Conservation (phyloP, 2,113 vertebrate genomes). For the Nettapus auritus region DNA sequence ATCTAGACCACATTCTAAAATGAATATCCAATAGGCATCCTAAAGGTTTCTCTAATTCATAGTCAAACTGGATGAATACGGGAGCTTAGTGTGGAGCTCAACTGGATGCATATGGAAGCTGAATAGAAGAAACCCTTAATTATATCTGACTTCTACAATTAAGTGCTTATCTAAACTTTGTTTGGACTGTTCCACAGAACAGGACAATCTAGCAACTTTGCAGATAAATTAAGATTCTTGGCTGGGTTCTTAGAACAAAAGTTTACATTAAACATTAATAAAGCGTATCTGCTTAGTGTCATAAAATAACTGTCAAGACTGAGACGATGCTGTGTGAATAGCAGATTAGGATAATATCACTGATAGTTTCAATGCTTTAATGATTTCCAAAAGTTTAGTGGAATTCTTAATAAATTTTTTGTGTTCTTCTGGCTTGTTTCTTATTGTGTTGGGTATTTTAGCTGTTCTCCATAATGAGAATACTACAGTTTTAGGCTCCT, state of each 20-base stretch:
- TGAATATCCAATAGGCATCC: background rate
- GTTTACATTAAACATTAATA: background rate
- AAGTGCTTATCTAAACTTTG: background rate
- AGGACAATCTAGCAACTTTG: background rate
- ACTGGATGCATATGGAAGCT: background rate
- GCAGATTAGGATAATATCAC: background rate
- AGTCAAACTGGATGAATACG: background rate
- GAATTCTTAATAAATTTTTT: background rate
- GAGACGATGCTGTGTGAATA: background rate
- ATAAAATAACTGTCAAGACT: background rate
- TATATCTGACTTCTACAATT: background rate
- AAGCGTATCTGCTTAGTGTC: background rate
- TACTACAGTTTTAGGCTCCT: background rate
- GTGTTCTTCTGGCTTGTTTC: background rate
- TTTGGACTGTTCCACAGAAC: background rate
- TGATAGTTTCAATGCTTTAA: background rate
- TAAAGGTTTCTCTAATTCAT: background rate
- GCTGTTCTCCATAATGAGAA: background rate
- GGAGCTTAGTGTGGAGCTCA: background rate
- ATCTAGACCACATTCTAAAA: background rate
- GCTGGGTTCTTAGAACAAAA: background rate
- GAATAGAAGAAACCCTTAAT: background rate
- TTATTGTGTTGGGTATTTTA: background rate
- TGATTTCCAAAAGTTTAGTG: background rate
- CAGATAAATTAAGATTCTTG: constrained; percentile 4